Conservation (phyloP, 2,888 invertebrate genomes). For the Hedychridium roseum region DNA sequence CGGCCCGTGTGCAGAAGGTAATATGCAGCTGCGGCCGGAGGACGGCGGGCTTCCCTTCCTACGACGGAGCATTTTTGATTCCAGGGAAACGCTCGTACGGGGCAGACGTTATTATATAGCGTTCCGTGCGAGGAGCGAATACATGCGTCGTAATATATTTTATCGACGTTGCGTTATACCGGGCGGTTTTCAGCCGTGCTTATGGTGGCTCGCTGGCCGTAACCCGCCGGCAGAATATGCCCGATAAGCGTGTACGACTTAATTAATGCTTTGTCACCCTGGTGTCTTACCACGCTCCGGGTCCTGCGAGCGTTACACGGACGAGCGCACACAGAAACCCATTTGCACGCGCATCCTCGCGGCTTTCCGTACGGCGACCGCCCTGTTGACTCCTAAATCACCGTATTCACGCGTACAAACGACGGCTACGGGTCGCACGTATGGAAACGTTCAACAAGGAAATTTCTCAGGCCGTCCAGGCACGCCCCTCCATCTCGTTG, state of each 20-base stretch:
- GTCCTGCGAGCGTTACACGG: constrained; percentile 14
- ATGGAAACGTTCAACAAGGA: constrained; percentile 40
- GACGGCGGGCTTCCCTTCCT: too few species aligned
- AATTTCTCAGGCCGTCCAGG: too few species aligned
- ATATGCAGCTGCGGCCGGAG: too few species aligned
- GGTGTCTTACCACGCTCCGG: constrained; percentile 35
- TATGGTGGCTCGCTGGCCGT: constrained; percentile 22
- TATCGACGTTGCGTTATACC: constrained; percentile 37
- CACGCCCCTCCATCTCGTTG: too few species aligned
- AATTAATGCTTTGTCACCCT: constrained; percentile 46
- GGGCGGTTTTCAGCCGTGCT: constrained; percentile 29
- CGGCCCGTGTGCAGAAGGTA: too few species aligned
- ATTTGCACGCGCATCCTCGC: too few species aligned
- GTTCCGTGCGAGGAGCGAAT: too few species aligned
- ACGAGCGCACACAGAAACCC: constrained; percentile 34
- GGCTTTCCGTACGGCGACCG: constrained; percentile 27
- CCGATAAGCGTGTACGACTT: constrained; percentile 45
- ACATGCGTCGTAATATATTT: too few species aligned
- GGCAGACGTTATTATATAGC: too few species aligned
- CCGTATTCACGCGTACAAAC: constrained; percentile 46
- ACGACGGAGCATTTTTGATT: too few species aligned
- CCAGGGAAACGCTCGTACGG: too few species aligned
- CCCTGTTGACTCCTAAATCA: constrained; percentile 47
- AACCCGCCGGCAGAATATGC: constrained; percentile 35
- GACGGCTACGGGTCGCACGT: constrained; percentile 37